Evolutionary conservation across 2,797 vertebrate genomes (phyloP), one percentile per base, ranked within the genome.

Genomic region (Amniataba percoides): DNA sequence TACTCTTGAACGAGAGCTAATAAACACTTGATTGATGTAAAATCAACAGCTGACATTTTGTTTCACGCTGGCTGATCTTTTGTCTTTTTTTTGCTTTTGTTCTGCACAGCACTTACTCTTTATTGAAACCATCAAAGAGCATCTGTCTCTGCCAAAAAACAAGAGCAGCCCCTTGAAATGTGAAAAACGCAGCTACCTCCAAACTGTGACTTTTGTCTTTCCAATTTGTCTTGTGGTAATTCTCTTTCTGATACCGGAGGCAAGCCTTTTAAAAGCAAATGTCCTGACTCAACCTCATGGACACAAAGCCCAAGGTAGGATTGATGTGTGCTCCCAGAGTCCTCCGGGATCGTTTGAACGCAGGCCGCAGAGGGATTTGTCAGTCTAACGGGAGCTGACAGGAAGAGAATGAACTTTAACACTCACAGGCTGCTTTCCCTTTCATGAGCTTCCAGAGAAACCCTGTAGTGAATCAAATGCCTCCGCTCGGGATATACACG

Each of bases 401-500:
- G 74, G 59, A 63, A 61, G 62, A 87, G 80, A 89, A 86, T 85
- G 83, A 90, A 87, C 88, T 85, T 88, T 78, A 85, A 92, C 87
- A 80, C 64, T 83, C 74, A 3, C 66, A 70, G 81, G 65, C 87
- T 86, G 80, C 83, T 90, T 90, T 88, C 74, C 70, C 84, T 89
- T 91, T 90, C 84, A 91, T 88, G 90, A 87, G 84, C 82, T 87
- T 82, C 83, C 76, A 85, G 62, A 86, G 65, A 56, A 88, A 73
- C 74, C 82, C 65, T 60, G 62, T 15, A 79, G 78, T 74, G 90
- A 82, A 81, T 87, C 60, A 80, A 80, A 83, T 71, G 77, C 71
- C 57, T 57, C 61, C 5, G 7, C 81, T 84, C 25, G 5, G 55
- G n/a, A 34, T 70, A 58, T 5, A 46, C 21, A 53, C 57, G 52